Evolutionary conservation across 2,797 vertebrate genomes (phyloP), one percentile per base, ranked within the genome.

Genomic region (Lycodopsis pacificus): DNA sequence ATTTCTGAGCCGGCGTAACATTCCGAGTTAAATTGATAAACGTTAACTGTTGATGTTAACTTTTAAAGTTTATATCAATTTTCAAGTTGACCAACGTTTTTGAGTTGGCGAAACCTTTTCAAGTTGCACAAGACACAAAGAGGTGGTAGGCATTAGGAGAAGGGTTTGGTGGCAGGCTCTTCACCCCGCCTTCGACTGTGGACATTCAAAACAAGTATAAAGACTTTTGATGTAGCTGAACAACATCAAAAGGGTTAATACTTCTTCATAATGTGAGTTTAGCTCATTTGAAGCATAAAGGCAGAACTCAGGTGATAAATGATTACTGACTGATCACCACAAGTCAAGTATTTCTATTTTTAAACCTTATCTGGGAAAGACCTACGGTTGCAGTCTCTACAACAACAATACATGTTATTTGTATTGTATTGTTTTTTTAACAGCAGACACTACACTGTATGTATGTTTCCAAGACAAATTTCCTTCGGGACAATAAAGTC

Each of bases 131-230:
- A 36, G 32, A 54, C 22, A 7, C 51, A 54, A 13, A 27, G 22
- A 14, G 51, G n/a, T 10, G 20, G 49, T 4, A 19, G 22, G 4
- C 49, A 53, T 22, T 6, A 6, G 49, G 20, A 25, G 49, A 10
- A 49, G 10, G n/a, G 20, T 34, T 20, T 30, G 17, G 20, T 17
- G 19, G 19, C 3, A 49, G 42, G 13, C 9, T 42, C 20, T 38
- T 51, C 19, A 40, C 5, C 2, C 32, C 0, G 1, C n/a, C n/a
- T 5, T 64, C 4, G 10, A 65, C 9, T 54, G 19, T 34, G 51
- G 30, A 25, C 11, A 65, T 36, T 57, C 40, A 64, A 20, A 34
- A 40, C 69, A 71, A 61, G 42, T 71, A 4, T 48, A 7, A n/a
- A 19, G 5, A 30, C 3, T 27, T 65, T 53, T n/a, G n/a, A 71